phyloP scores from a whole-genome alignment of 2,113 vertebrate genomes.

The Dasyornis broadbenti region DNA sequence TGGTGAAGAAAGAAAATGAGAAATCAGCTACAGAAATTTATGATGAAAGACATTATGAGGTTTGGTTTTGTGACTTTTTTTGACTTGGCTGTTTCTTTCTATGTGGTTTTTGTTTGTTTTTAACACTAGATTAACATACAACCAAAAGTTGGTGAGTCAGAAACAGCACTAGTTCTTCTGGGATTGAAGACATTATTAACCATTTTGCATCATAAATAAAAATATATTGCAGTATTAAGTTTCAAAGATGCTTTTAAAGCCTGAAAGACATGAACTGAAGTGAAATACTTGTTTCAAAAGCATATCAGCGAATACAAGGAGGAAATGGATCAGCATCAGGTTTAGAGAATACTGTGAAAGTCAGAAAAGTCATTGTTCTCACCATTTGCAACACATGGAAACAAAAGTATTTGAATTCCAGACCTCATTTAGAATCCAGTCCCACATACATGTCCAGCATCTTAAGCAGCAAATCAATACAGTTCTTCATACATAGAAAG shows the following conservation, averaged over 20 bases:
- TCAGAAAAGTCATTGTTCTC: neutral
- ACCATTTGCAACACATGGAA: neutral
- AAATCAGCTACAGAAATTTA: neutral
- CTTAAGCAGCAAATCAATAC: neutral
- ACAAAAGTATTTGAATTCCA: neutral
- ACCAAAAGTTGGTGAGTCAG: neutral
- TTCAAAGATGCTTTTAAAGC: neutral
- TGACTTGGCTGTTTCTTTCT: neutral
- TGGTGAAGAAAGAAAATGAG: neutral
- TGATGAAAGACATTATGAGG: neutral
- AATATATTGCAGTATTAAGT: neutral
- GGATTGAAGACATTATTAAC: neutral
- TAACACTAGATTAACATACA: neutral
- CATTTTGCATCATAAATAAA: neutral
- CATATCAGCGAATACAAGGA: neutral
- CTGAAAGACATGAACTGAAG: neutral
- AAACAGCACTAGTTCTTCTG: neutral
- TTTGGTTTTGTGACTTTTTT: neutral
- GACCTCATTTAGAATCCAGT: neutral
- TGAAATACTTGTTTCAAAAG: neutral
- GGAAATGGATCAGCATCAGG: neutral
- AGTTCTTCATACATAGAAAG: neutral
- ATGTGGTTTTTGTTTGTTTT: neutral
- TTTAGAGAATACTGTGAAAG: neutral
- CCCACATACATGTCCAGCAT: neutral